These are phyloP conservation scores for Omphaloscelis lunosa DNA, from an alignment of 2,888 invertebrate species.

Conservation along the genomic window DNA sequence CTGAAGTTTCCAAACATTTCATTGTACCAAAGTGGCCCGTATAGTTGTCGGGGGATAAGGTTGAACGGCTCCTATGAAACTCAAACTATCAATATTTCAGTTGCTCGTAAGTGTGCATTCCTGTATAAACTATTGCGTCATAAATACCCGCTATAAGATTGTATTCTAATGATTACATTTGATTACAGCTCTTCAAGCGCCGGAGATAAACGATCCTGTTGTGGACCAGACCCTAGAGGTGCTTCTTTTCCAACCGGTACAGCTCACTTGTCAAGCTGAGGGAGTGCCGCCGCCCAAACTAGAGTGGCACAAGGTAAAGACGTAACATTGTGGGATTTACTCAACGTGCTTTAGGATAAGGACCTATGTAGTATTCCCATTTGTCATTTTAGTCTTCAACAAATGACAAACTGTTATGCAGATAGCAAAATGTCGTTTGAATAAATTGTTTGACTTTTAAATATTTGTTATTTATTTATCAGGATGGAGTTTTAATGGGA, in stretches of 20 bases:
- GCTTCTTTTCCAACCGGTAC: constrained; percentile 69
- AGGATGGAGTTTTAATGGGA: constrained; percentile 62
- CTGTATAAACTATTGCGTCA: background rate
- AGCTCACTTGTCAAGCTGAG: constrained; percentile 88
- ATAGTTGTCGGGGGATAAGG: constrained; percentile 76
- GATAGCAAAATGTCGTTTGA: background rate
- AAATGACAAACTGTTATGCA: background rate
- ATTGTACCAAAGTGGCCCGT: constrained; percentile 75
- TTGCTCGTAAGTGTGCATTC: constrained; percentile 74
- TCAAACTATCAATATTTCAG: constrained; percentile 72
- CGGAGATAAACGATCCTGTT: constrained; percentile 70
- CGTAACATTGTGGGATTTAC: background rate
- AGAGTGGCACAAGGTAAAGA: constrained; percentile 93
- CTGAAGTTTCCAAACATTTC: constrained; percentile 76
- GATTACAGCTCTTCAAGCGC: constrained; percentile 70
- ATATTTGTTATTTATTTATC: constrained; percentile 12
- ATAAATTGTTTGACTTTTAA: background rate
- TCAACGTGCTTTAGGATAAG: background rate
- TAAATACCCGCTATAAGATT: background rate
- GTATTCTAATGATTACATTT: background rate
- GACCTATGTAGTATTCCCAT: background rate
- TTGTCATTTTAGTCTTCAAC: background rate
- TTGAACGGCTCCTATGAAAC: constrained; percentile 62
- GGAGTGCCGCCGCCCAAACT: constrained; percentile 92
- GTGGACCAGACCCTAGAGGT: constrained; percentile 72